phyloP scores from a whole-genome alignment of 2,113 vertebrate species.

The Anolis sagrei region DNA sequence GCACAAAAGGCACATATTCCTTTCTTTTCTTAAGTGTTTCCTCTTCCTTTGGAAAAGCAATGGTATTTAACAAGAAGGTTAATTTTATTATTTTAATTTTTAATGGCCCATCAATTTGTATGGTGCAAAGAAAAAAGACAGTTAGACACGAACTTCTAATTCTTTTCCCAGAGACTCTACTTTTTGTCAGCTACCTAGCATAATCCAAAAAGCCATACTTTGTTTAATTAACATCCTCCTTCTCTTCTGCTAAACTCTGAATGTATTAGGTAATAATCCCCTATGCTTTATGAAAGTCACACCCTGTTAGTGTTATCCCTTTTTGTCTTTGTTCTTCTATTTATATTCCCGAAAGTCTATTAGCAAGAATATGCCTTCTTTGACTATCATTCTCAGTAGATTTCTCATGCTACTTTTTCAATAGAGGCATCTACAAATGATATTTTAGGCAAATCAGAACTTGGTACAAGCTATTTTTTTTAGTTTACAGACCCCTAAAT shows the following conservation, averaged over 20 bases:
- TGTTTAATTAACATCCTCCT: background rate
- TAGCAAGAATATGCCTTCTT: background rate
- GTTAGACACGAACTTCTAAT: background rate
- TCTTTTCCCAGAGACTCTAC: background rate
- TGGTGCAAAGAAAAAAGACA: background rate
- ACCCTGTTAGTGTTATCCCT: background rate
- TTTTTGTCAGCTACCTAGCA: background rate
- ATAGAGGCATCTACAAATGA: background rate
- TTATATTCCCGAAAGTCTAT: background rate
- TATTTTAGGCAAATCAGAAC: background rate
- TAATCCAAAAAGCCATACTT: background rate
- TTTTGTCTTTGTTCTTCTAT: background rate
- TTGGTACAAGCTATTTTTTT: no score
- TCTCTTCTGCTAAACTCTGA: constrained; percentile 8
- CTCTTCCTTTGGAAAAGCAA: background rate
- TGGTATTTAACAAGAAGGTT: background rate
- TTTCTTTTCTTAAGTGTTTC: background rate
- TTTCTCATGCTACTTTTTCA: background rate
- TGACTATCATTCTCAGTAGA: background rate
- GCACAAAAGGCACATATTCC: background rate
- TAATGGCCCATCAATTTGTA: background rate
- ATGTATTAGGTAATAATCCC: background rate
- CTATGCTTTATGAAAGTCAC: background rate
- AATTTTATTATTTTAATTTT: background rate
- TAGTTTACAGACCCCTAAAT: no score